Base-by-base conservation (phyloP, 2,888 invertebrate species). In the Perdita meconis region DNA sequence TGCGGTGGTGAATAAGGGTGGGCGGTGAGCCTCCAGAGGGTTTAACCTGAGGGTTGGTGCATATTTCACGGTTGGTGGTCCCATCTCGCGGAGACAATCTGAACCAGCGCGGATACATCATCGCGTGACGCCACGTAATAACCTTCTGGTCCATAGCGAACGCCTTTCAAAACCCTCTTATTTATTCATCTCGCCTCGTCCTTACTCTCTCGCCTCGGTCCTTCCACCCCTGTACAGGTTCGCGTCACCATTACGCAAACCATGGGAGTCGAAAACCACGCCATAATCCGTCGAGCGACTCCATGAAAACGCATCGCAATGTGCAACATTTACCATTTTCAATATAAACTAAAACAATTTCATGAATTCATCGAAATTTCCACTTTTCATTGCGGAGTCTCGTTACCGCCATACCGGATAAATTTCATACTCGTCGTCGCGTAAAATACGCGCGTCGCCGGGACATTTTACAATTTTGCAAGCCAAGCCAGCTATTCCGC, bases 41-140 rank as follows among this genome's bases (percentile, higher is more conserved):
- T 87, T 90, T 86, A 86, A 88, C 86, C 84, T 66, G 81, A 89
- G 89, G 88, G 90, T 89, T 90, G 90, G 89, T 91, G 91, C 92
- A 92, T 92, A 92, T 92, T 92, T 92, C 92, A 92, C 92, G 92
- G 86, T 92, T 81, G 91, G 91, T 91, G 90, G 91, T 92, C 89
- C 90, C 91, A 92, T 92, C 91, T 91, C 90, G 87, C 89, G 90
- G 91, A 92, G 92, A 92, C 92, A 91, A 91, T 92, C 90, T 90
- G 91, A 91, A 92, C 88, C 91, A 90, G 88, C 87, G 80, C 84
- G 91, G 91, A 92, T 92, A 92, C 90, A 92, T 92, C 92, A 92
- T 92, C 92, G 90, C 89, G 89, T 92, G 92, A 92, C 92, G 91
- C 90, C 86, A 82, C 89, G 90, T 91, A 91, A 92, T 92, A 92